phyloP scores from a whole-genome alignment of 2,113 vertebrate genomes.

The Fregetta grallaria region DNA sequence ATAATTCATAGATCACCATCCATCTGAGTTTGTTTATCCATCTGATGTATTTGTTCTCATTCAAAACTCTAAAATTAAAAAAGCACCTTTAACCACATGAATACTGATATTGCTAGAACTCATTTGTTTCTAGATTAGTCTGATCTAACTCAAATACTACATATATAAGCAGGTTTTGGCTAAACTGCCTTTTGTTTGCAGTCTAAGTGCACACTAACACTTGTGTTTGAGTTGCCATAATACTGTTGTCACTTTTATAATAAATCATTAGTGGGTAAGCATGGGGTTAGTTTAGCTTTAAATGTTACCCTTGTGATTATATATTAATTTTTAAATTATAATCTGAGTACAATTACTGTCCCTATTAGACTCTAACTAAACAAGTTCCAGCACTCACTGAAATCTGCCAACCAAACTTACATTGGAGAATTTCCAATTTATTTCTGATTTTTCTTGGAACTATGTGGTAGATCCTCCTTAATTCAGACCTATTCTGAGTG shows the following conservation, averaged over 20 bases:
- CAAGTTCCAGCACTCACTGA: background rate
- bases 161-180: slow-evolving; percentile 40
- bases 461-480: background rate
- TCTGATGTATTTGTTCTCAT: slow-evolving; percentile 22
- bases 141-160: background rate
- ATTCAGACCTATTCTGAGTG: background rate
- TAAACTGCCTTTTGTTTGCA: slow-evolving; percentile 44
- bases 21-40: slow-evolving; percentile 27
- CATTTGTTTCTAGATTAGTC: slow-evolving; percentile 41
- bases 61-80: background rate
- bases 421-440: background rate
- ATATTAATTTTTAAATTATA: background rate
- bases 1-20: background rate
- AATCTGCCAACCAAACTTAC: background rate
- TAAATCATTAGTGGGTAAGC: slow-evolving; percentile 16
- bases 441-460: background rate
- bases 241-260: slow-evolving; percentile 34
- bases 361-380: background rate
- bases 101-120: background rate
- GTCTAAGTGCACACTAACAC: background rate
- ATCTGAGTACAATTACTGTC: background rate
- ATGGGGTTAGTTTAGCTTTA: background rate
- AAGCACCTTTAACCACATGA: slow-evolving; percentile 23
- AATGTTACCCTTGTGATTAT: slow-evolving; percentile 4
- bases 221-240: slow-evolving; percentile 4